phyloP scores from a whole-genome alignment of 2,888 invertebrate genomes.

The Tridacna gigas region DNA sequence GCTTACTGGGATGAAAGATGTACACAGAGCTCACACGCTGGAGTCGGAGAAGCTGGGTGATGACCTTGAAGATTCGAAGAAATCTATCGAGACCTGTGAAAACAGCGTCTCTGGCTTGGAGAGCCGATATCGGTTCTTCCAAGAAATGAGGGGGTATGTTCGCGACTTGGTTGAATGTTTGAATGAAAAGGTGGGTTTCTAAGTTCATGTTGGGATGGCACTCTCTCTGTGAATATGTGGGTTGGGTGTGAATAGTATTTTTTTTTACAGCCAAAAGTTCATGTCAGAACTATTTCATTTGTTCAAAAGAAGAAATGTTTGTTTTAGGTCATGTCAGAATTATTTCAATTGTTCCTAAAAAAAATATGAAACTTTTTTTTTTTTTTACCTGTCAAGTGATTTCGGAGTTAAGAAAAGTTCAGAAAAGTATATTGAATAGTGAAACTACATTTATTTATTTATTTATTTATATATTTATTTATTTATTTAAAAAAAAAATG shows the following conservation, averaged over 20 bases:
- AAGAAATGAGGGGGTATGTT: conserved; percentile 97
- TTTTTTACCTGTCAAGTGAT: too few relatives aligned
- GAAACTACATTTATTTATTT: too few relatives aligned
- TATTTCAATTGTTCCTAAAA: too few relatives aligned
- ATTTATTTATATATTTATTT: too few relatives aligned
- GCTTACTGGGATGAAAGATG: conserved; percentile 87
- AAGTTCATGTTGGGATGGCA: conserved; percentile 56
- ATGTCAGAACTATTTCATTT: too few relatives aligned
- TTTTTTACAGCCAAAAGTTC: background rate
- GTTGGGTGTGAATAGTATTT: background rate
- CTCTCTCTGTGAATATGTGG: conserved; percentile 29
- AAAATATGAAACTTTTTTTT: too few relatives aligned
- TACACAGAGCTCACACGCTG: conserved; percentile 87
- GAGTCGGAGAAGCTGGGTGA: conserved; percentile 87
- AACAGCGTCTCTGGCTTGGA: conserved; percentile 89
- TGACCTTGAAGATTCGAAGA: conserved; percentile 86
- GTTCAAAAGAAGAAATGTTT: too few relatives aligned
- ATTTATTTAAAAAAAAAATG: conserved; percentile 1
- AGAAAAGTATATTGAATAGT: too few relatives aligned
- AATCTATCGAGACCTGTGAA: conserved; percentile 86
- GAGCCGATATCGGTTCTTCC: conserved; percentile 95
- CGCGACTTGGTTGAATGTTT: conserved; percentile 98
- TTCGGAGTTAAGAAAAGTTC: too few relatives aligned
- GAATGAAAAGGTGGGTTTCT: conserved; percentile 94
- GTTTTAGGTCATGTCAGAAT: too few relatives aligned